Conservation (phyloP, 2,888 invertebrate species). For the Oasisia sp. region DNA sequence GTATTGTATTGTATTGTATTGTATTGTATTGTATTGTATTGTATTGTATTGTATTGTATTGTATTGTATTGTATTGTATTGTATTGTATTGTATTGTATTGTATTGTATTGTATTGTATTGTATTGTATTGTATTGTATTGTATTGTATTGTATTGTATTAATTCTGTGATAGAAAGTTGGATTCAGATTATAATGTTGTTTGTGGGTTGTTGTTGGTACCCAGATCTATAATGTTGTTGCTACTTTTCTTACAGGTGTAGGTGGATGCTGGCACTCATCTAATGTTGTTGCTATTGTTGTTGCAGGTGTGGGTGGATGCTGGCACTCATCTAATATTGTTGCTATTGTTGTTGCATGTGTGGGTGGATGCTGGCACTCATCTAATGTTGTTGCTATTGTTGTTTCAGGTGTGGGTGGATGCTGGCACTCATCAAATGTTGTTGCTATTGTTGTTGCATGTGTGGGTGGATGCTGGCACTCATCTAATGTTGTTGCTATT, state of each 20-base stretch:
- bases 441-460: no score
- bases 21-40: no score
- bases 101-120: no score
- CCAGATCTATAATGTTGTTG: background rate
- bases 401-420: conserved; percentile 38
- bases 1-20: no score
- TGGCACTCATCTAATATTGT: conserved; percentile 61
- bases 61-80: no score
- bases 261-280: conserved; percentile 65
- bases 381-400: background rate
- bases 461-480: background rate
- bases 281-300: conserved; percentile 44
- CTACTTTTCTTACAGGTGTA: conserved; percentile 33
- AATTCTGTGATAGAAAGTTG: no score
- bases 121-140: no score
- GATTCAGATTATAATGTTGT: no score
- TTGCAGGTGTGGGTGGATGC: conserved; percentile 41
- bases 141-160: no score
- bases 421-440: conserved; percentile 69
- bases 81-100: no score
- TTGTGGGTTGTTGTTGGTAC: conserved; percentile 33
- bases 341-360: conserved; percentile 27
- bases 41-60: no score
- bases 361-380: conserved; percentile 61
- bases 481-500: background rate